phyloP scores from a whole-genome alignment of 1,140 invertebrate genomes.

The Aphelinus atriplicis region DNA sequence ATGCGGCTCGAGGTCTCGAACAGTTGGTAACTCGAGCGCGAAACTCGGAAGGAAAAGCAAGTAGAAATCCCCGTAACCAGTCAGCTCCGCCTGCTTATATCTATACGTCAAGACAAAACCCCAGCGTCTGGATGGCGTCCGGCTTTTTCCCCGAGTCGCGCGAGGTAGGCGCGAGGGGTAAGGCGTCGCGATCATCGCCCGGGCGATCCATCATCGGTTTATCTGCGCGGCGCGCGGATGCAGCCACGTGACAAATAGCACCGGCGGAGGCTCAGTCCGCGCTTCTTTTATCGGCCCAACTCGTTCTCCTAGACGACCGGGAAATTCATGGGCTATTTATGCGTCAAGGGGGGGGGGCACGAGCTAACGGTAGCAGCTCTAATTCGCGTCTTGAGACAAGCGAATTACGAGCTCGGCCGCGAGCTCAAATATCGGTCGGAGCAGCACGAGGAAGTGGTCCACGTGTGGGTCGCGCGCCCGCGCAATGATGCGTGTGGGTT shows the following conservation, averaged over 20 bases:
- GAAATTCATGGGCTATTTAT: constrained; percentile 37
- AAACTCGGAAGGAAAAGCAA: too few species aligned
- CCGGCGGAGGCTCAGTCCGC: background rate
- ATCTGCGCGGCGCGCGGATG: constrained; percentile 8
- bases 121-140: background rate
- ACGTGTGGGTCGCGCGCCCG: background rate
- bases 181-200: constrained; percentile 17
- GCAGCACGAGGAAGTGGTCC: background rate
- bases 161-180: too few species aligned
- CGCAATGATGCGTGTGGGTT: constrained; percentile 12
- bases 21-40: too few species aligned
- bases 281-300: too few species aligned
- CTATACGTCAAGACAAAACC: too few species aligned
- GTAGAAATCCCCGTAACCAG: too few species aligned
- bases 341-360: background rate
- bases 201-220: constrained; percentile 34
- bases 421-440: constrained; percentile 26
- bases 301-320: background rate
- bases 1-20: too few species aligned
- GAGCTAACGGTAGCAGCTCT: constrained; percentile 3
- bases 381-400: constrained; percentile 2
- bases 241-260: constrained; percentile 25
- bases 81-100: too few species aligned
- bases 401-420: constrained; percentile 16
- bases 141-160: background rate